Percentiles rank a stretch among this genome's conserved stretches.
Conservation (phyloP, 2,113 vertebrate genomes). For the Rostratula benghalensis region DNA sequence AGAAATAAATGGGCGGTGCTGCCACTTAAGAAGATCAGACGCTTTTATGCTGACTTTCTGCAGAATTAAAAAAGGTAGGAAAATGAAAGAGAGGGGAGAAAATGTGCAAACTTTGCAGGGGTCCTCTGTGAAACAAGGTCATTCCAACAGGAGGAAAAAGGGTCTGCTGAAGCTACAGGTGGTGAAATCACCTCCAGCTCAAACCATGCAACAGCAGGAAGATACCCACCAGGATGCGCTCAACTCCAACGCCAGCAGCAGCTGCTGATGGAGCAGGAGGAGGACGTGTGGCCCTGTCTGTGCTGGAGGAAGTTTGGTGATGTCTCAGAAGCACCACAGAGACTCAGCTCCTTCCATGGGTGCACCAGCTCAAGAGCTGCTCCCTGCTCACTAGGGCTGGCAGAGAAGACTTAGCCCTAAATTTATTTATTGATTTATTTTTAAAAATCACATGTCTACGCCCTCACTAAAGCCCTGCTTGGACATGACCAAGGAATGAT, state of each 20-base stretch:
- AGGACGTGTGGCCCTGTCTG: rapidly evolving
- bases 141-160: not conserved
- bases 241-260: not conserved
- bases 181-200: not conserved
- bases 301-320: not conserved
- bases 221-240: not conserved
- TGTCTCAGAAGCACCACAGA: not conserved
- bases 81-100: not conserved
- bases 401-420: not conserved
- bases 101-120: not conserved
- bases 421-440: not conserved
- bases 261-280: not conserved
- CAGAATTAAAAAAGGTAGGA: not conserved
- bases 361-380: not conserved
- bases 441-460: rapidly evolving
- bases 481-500: rapidly evolving
- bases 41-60: not conserved
- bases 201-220: not conserved
- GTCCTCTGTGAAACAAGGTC: not conserved
- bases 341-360: not conserved
- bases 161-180: not conserved
- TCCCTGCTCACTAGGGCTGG: not conserved
- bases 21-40: not conserved
- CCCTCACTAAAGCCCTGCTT: not conserved
- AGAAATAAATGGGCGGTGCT: not conserved